A percentile compares a stretch with the other conserved stretches of the same genome.
Conservation (phyloP, 2,797 vertebrate genomes). For the Dendrocincla tyrannina region DNA sequence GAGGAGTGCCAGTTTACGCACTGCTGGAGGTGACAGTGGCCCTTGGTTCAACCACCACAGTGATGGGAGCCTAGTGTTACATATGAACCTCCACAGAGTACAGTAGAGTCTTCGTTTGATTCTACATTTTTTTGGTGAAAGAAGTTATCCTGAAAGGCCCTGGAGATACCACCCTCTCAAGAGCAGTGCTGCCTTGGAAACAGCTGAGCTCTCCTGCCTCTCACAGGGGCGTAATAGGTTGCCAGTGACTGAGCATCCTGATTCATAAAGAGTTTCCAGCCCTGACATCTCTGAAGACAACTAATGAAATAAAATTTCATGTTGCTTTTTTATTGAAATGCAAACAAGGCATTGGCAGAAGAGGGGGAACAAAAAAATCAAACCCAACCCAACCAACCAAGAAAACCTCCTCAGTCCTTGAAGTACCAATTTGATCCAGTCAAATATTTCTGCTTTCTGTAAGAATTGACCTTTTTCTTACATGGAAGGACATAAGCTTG, state of each 20-base stretch:
- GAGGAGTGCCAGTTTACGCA: not conserved
- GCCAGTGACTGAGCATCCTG: not conserved
- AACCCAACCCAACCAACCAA: fast-evolving
- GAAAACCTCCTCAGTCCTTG: not conserved
- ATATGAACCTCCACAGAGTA: not conserved
- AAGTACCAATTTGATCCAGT: not conserved
- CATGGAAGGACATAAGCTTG: not conserved
- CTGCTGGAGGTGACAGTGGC: not conserved
- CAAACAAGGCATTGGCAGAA: not conserved
- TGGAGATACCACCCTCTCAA: not conserved
- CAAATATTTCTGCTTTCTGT: not conserved
- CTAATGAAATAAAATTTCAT: not conserved
- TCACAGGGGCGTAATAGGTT: not conserved
- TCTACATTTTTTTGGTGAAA: not conserved
- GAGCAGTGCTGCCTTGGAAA: not conserved
- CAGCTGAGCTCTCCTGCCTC: not conserved
- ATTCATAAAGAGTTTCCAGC: not conserved
- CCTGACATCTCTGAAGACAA: not conserved
- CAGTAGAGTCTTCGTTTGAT: not conserved
- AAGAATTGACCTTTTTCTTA: not conserved
- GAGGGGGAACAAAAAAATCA: fast-evolving
- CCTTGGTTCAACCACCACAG: not conserved
- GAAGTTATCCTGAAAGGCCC: not conserved
- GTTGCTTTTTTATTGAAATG: not conserved
- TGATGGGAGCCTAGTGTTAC: not conserved